A percentile compares a stretch with the other conserved stretches of the same genome.
phyloP scores from a whole-genome alignment of 2,888 invertebrate species.

The Eupithecia exiguata region DNA sequence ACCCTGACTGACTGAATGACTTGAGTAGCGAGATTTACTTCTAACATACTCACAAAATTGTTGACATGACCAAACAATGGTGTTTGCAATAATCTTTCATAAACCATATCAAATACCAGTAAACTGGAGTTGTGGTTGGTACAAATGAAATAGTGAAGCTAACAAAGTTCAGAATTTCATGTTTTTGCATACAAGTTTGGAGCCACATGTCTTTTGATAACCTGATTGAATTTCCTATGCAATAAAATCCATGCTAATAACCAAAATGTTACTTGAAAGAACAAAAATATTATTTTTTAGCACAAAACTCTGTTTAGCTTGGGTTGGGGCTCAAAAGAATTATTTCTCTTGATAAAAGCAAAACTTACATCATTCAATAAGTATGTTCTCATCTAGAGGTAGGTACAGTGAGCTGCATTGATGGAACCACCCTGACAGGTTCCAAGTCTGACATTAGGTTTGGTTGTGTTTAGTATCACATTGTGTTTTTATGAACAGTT shows the following conservation, averaged over 20 bases:
- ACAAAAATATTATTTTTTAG: not conserved
- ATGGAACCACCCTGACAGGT: not conserved
- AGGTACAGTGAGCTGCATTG: not conserved
- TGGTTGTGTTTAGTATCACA: too few relatives aligned
- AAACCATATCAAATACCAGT: conserved; percentile 3
- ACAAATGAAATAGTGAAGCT: not conserved
- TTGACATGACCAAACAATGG: conserved; percentile 3
- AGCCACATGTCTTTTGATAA: not conserved
- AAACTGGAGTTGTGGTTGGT: not conserved
- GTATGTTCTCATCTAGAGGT: not conserved
- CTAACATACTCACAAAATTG: not conserved
- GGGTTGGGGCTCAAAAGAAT: not conserved
- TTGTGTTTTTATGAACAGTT: not conserved
- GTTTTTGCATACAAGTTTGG: not conserved
- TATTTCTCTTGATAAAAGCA: too few relatives aligned
- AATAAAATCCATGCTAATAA: not conserved
- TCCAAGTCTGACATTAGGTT: not conserved
- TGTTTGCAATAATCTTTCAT: not conserved
- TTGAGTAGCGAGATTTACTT: not conserved
- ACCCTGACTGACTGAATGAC: not conserved
- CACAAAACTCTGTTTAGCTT: not conserved
- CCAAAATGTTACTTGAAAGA: not conserved
- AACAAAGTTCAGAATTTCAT: not conserved
- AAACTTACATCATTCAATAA: too few relatives aligned
- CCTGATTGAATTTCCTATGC: not conserved